phyloP scores from a whole-genome alignment of 2,797 vertebrate species.

The Kryptopterus vitreolus region DNA sequence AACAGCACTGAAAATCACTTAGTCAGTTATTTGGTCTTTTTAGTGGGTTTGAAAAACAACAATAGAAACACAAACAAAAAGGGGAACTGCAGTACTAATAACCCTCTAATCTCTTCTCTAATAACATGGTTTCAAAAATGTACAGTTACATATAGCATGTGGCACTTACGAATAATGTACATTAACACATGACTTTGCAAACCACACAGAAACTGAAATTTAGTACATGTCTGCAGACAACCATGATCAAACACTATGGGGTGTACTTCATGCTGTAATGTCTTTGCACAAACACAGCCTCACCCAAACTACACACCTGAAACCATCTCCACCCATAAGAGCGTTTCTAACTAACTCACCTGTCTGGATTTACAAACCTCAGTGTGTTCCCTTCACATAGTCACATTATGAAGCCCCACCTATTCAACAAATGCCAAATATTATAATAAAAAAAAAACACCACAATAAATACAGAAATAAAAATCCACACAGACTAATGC shows the following conservation, averaged over 20 bases:
- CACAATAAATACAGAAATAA: neutral
- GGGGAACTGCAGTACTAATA: neutral
- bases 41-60: neutral
- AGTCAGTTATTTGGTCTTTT: neutral
- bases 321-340: conserved; percentile 10
- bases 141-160: neutral
- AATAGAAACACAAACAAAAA: neutral
- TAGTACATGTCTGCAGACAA: neutral
- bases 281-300: conserved; percentile 5
- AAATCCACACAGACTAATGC: neutral
- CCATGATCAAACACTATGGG: neutral
- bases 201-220: neutral
- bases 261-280: neutral
- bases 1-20: neutral
- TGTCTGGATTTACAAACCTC: neutral
- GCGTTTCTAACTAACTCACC: neutral
- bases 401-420: neutral
- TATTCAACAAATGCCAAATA: no score
- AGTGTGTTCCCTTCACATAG: neutral
- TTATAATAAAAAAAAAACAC: neutral
- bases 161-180: no score
- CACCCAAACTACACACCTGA: neutral
- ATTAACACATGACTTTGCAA: neutral
- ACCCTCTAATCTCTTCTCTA: neutral
- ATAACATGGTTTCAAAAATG: neutral